These are phyloP conservation scores for Atethmia centrago DNA, from an alignment of 2,888 invertebrate genomes.

Conservation along the genomic window DNA sequence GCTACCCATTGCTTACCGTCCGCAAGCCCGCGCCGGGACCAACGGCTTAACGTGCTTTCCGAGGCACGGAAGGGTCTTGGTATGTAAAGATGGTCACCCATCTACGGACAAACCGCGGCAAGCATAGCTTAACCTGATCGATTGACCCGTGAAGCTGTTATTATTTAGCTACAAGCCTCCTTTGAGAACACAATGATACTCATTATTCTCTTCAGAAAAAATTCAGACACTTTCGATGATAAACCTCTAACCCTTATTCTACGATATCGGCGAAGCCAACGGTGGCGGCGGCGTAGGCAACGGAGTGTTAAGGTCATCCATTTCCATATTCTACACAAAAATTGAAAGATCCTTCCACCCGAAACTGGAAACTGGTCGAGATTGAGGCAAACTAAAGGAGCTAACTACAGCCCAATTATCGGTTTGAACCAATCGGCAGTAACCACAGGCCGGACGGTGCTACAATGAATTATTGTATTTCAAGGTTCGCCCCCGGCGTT, in stretches of 20 bases:
- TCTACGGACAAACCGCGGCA: too few species aligned
- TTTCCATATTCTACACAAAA: not conserved
- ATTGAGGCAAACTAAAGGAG: slow-evolving; percentile 35
- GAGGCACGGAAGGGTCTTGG: too few species aligned
- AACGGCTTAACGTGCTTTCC: too few species aligned
- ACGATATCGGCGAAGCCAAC: not conserved
- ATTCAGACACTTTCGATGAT: not conserved
- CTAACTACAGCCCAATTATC: slow-evolving; percentile 60
- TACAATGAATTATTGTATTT: slow-evolving; percentile 68
- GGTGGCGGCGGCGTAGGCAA: too few species aligned
- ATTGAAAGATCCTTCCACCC: not conserved
- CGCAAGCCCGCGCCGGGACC: too few species aligned
- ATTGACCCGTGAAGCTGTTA: too few species aligned
- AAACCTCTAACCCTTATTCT: not conserved
- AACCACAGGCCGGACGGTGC: slow-evolving; percentile 63
- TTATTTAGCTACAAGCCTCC: too few species aligned
- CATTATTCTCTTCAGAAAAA: too few species aligned
- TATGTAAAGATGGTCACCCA: too few species aligned
- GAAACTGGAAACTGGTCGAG: slow-evolving; percentile 2
- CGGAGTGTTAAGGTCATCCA: not conserved
- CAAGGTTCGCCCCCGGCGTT: slow-evolving; percentile 64
- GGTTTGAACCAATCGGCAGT: slow-evolving; percentile 59
- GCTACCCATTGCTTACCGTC: too few species aligned
- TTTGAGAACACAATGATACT: not conserved
- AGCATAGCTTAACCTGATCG: too few species aligned